A percentile compares a stretch with the other conserved stretches of the same genome.
Evolutionary conservation across 2,888 invertebrate genomes (phyloP).

Genomic region (Myopa tessellatipennis): DNA sequence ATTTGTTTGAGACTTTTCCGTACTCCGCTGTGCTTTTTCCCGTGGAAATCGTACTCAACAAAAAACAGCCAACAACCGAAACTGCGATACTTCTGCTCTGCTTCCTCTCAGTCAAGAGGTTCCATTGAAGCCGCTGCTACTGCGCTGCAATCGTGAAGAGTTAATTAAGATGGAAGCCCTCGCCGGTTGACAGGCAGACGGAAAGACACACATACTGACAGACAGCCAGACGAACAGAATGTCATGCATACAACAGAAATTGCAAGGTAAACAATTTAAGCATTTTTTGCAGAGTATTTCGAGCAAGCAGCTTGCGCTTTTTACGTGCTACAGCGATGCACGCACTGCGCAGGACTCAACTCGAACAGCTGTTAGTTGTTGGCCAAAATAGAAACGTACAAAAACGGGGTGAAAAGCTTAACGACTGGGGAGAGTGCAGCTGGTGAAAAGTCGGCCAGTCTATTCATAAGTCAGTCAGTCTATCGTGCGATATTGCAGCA

Average conservation of each 20-base stretch:
- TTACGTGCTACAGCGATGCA: not conserved
- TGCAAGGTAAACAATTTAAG: constrained; percentile 51
- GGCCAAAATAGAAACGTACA: constrained; percentile 11
- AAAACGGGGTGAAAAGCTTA: constrained; percentile 38
- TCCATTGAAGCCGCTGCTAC: too few relatives aligned
- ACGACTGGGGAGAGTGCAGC: not conserved
- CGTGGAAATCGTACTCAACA: too few relatives aligned
- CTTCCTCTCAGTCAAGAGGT: too few relatives aligned
- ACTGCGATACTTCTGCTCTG: too few relatives aligned
- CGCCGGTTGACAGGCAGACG: too few relatives aligned
- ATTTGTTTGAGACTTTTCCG: too few relatives aligned
- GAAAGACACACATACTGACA: too few relatives aligned
- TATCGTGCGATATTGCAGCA: not conserved
- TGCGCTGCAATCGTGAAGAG: too few relatives aligned
- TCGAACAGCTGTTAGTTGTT: constrained; percentile 43
- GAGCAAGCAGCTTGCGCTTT: constrained; percentile 18
- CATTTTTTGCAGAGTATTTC: not conserved
- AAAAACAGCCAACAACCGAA: too few relatives aligned
- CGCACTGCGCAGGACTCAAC: constrained; percentile 56
- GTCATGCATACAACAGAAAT: constrained; percentile 43
- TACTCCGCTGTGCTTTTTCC: too few relatives aligned
- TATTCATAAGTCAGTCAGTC: not conserved
- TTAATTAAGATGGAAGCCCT: too few relatives aligned
- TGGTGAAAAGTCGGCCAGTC: not conserved
- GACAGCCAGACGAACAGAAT: too few relatives aligned